These are phyloP conservation scores for Clarias pachynema DNA, from an alignment of 2,797 vertebrate genomes.

Conservation along the genomic window DNA sequence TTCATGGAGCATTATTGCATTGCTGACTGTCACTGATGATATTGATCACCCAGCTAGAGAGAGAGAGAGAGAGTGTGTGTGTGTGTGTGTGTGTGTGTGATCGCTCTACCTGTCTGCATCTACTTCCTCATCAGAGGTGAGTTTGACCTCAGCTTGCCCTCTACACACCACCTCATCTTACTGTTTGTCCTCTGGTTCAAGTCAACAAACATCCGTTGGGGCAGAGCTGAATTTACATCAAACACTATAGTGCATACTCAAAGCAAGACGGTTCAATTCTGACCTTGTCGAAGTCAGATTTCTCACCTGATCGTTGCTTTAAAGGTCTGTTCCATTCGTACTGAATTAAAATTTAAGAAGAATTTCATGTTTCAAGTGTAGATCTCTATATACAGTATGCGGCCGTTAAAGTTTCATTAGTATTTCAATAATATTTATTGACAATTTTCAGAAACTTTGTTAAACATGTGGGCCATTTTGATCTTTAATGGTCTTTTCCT, in stretches of 20 bases:
- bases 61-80: not conserved
- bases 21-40: not conserved
- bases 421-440: no score
- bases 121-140: constrained; percentile 31
- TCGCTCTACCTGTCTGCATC: constrained; percentile 40
- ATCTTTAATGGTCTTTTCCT: no score
- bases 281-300: not conserved
- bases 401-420: no score
- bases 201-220: constrained; percentile 13
- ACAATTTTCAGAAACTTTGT: no score
- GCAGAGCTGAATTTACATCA: not conserved
- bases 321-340: not conserved
- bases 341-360: not conserved
- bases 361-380: no score
- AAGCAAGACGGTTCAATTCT: not conserved
- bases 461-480: no score
- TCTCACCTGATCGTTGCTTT: not conserved
- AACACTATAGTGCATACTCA: not conserved
- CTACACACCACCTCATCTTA: constrained; percentile 9
- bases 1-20: not conserved
- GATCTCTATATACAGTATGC: no score
- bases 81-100: constrained; percentile 27
- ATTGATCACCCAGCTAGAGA: not conserved
- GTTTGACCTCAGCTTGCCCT: constrained; percentile 66
- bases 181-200: not conserved